Evolutionary conservation across 2,113 vertebrate genomes (phyloP), one percentile per base, ranked within the genome.

Genomic region (Gorsachius goisagi): DNA sequence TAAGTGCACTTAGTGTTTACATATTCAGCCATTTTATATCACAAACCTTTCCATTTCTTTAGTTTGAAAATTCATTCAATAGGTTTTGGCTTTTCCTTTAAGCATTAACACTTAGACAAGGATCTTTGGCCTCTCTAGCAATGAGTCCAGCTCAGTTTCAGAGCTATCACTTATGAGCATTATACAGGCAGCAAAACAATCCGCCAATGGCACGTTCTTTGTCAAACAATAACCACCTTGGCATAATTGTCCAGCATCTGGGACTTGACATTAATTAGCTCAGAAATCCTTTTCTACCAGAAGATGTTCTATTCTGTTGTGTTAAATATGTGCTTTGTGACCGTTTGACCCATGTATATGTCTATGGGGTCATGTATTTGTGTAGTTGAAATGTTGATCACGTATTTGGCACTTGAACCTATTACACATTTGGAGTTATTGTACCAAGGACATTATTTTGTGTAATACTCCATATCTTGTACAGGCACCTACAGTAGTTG

Each of bases 1-100:
- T 58, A 59, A 49, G 3, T 63, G 15, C 39, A 82, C 88, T 93
- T 73, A 80, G 15, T 35, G 2, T 67, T 94, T 75, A 81, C 39
- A 74, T 94, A 89, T 87, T 91, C 58, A 91, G 33, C 11, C 14
- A 41, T 84, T 96, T 93, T 85, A 90, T 19, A 76, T 23, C 13
- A 52, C 21, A 66, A 45, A 22, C 4, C 26, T 74, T 95, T 85
- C 27, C 13, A 49, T 92, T 94, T 58, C 35, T 86, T 95, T 90
- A 84, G 60, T 88, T 59, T 92, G 49, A 77, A 71, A 84, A 96
- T 56, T 33, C 3, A 32, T 91, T 87, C 41, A 45, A 3, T 15
- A 63, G 8, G 4, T 78, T 91, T 95, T 63, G 88, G 13, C 9
- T 80, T 72, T 66, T 86, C 9, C 64, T 96, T 93, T 84, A 85